phyloP scores from a whole-genome alignment of 37 sponge, comb jelly and placozoan genomes.

The Cliona cf. orientalis region DNA sequence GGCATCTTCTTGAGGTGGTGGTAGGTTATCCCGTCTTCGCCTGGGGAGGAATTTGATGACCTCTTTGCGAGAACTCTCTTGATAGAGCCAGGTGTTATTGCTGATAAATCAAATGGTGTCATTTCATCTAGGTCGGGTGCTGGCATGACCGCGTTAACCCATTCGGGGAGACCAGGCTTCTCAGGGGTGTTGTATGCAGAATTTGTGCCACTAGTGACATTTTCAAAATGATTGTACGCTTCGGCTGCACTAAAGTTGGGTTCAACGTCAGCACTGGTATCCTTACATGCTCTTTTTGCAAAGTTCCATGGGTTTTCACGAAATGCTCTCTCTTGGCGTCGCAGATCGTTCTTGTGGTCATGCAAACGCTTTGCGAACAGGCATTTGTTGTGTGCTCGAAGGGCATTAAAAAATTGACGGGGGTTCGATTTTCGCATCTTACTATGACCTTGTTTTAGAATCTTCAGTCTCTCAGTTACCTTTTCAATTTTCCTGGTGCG shows the following conservation, averaged over 20 bases:
- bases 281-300: no score
- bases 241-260: no score
- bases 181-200: no score
- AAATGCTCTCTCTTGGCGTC: no score
- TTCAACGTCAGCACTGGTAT: no score
- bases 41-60: conserved; percentile 39
- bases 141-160: conserved; percentile 12
- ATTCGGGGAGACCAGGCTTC: no score
- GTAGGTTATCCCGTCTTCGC: conserved; percentile 36
- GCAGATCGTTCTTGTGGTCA: no score
- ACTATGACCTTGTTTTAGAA: neutral
- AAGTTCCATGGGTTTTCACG: no score
- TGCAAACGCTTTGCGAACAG: neutral
- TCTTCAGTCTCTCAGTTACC: neutral
- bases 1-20: conserved; percentile 39
- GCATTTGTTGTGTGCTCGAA: neutral
- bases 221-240: no score
- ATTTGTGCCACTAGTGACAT: no score
- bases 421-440: neutral
- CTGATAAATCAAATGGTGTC: conserved; percentile 12
- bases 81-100: conserved; percentile 33
- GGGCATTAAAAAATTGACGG: neutral
- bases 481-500: conserved; percentile 1
- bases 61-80: conserved; percentile 13
- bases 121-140: neutral